Evolutionary conservation across 1,140 invertebrate genomes (phyloP), one percentile per base, ranked within the genome.

Genomic region (Rhagoletis zephyria): DNA sequence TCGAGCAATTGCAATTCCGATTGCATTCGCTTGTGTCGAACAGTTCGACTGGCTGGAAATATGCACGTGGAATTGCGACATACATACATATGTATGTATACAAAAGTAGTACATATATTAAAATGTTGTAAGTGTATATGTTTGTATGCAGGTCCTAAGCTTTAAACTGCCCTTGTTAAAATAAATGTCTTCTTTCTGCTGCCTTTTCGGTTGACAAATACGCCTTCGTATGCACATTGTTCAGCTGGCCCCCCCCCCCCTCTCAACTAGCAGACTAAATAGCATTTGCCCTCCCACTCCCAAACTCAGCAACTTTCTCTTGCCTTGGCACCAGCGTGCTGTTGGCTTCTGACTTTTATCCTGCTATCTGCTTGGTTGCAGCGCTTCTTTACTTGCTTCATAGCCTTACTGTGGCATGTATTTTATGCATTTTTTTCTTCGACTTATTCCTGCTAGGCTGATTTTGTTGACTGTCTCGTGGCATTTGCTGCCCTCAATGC

Each of bases 1-100:
- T 42, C 48, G 51, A 19, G 74, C 48, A 81, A 81, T 81, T 81
- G 74, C 48, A 56, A 81, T 81, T 81, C 74, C 48, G 74, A 81
- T 81, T 81, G 74, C 74, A 81, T 81, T 81, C 74, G 48, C 74
- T 81, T 81, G n/a, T n/a, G 74, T 81, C n/a, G 74, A 3, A 16
- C 74, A 81, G 74, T 81, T 81, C 74, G 74, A 51, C 45, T 56
- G 48, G 74, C 74, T 10, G 30, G 19, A 4, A 56, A 81, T 30
- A 81, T 51, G 4, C 45, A n/a, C 30, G 30, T 30, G 30, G 30
- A 30, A 30, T 30, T 30, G 30, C 0, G 30, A 19, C 16, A 45
- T 77, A 56, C 14, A 70, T 56, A 19, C 48, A 4, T 56, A 67
- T 30, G 30, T 19, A 30, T 30, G 4, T 30, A 30, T 6, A 40